Conservation (phyloP, 2,888 invertebrate species). For the Pachliopta kotzebuea region DNA sequence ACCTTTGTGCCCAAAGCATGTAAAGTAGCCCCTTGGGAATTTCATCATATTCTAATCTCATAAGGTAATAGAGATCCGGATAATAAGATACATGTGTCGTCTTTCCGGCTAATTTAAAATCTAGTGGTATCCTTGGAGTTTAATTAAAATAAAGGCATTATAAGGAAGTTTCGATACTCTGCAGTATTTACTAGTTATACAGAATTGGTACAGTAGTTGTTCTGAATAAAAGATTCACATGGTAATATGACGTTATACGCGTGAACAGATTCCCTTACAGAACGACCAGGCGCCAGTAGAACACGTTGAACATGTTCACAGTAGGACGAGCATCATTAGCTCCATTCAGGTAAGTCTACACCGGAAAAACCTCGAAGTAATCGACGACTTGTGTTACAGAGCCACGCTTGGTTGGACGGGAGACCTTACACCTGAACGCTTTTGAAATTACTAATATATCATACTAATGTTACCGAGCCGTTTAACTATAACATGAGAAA, state of each 20-base stretch:
- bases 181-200: too few species aligned
- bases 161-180: too few species aligned
- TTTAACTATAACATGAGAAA: background rate
- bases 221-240: background rate
- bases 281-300: constrained; percentile 3
- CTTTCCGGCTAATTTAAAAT: too few species aligned
- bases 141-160: too few species aligned
- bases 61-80: too few species aligned
- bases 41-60: too few species aligned
- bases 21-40: too few species aligned
- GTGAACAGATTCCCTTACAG: background rate
- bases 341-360: constrained; percentile 27
- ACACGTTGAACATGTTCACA: constrained; percentile 12
- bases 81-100: too few species aligned
- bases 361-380: constrained; percentile 29
- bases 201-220: too few species aligned
- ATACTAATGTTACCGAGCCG: constrained; percentile 10
- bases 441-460: constrained; percentile 20
- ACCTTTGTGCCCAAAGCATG: too few species aligned
- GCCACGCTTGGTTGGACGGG: constrained; percentile 13
- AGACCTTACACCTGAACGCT: constrained; percentile 29
- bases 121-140: too few species aligned
- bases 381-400: constrained; percentile 27
- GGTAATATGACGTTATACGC: background rate
- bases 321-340: constrained; percentile 21